A percentile compares a stretch with the other conserved stretches of the same genome.
Conservation (phyloP, 2,113 vertebrate genomes). For the Centrocercus urophasianus region DNA sequence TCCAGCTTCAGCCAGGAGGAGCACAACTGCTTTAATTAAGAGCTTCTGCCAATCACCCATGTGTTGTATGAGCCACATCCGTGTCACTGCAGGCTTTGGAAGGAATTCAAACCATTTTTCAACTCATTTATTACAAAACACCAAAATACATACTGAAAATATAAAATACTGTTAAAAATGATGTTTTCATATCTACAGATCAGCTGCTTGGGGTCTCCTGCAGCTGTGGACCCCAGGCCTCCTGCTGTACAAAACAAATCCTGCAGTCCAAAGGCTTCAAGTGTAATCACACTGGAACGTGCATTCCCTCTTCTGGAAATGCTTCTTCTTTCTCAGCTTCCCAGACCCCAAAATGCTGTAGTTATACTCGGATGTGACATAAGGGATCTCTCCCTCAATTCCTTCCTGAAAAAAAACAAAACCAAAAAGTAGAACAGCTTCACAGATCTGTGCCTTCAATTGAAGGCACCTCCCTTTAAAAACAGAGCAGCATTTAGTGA, state of each 20-base stretch:
- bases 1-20: fast-evolving
- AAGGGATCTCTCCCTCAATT: conserved; percentile 85
- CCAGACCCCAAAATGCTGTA: conserved; percentile 86
- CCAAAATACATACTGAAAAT: background rate
- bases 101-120: background rate
- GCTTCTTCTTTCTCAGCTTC: conserved; percentile 84
- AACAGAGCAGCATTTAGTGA: no score
- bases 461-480: background rate
- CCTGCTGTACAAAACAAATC: fast-evolving
- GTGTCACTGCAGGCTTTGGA: fast-evolving
- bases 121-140: conserved; percentile 52
- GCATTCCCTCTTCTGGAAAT: conserved; percentile 46
- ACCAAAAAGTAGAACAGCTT: background rate
- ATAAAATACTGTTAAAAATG: background rate
- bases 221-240: background rate
- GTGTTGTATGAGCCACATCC: fast-evolving
- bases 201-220: fast-evolving
- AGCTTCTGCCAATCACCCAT: fast-evolving
- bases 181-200: fast-evolving
- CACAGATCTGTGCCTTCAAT: fast-evolving
- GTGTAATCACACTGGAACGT: background rate
- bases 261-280: background rate
- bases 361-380: conserved; percentile 89
- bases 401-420: conserved; percentile 78
- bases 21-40: fast-evolving